Base-by-base conservation (phyloP, 2,797 vertebrate genomes). In the Morelia viridis region DNA sequence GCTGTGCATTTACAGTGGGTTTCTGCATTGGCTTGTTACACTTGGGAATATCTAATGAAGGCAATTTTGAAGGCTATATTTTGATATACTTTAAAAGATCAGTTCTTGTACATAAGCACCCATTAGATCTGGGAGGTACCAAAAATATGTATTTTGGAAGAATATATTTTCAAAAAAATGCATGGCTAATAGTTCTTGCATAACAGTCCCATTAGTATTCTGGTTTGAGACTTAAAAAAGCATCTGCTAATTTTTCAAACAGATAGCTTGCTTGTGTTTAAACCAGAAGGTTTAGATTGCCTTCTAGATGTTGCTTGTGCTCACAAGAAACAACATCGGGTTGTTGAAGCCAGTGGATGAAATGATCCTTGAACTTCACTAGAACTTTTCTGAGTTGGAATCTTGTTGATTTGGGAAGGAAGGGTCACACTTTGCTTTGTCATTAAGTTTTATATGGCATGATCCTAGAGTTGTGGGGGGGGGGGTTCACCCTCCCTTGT, bases 121-220 rank as follows among this genome's bases (percentile, higher is more conserved):
- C 50, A 46, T 88, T 92, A 58, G 31, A 28, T 26, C 1, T 0
- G 56, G 5, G 17, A 31, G 15, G 31, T 58, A 76, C n/a, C 53
- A 46, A 80, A 31, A 80, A 46, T 80, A 46, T 41, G 35, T 88
- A 13, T 7, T 64, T 46, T 61, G 88, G 92, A 85, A 56, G 68
- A 46, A 7, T 94, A 87, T 93, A 64, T 62, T 92, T 92, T 31
- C 60, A 12, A 22, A 71, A 93, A 19, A 15, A 9, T 96, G 94
- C 88, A 60, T 85, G 90, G 53, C n/a, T 88, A 84, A 88, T 13
- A 41, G 60, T 90, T 56, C 88, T 87, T 93, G 24, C 28, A 90
- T 0, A 87, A 68, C 28, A 41, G n/a, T 88, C 64, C 68, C 6
- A 60, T 85, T 80, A n/a, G 1, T 64, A 22, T 15, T 89, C 91